Evolutionary conservation across 92 coral and sea anemone genomes (phyloP).

Genomic region (Porites evermanni): DNA sequence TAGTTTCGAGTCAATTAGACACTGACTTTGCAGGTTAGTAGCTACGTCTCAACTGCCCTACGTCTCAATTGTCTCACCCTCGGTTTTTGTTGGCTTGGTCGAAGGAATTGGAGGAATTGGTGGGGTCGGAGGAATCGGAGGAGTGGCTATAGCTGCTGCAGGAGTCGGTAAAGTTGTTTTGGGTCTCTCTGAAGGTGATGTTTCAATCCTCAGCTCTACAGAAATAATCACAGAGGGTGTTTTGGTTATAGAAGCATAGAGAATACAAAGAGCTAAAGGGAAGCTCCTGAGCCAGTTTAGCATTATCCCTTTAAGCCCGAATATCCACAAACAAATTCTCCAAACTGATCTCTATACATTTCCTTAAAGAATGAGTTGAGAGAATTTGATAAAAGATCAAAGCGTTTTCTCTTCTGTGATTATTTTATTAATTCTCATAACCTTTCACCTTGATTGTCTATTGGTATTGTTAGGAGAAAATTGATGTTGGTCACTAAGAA

Average conservation of each 20-base stretch:
- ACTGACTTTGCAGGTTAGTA: not conserved
- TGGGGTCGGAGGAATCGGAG: slow-evolving; percentile 13
- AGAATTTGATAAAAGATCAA: too few species aligned
- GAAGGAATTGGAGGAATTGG: slow-evolving; percentile 8
- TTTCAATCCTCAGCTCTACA: not conserved
- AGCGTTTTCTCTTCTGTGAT: too few species aligned
- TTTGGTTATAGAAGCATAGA: not conserved
- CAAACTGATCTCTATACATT: too few species aligned
- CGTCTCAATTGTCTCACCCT: not conserved
- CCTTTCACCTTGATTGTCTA: too few species aligned
- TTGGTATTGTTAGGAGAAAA: too few species aligned
- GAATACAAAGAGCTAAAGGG: too few species aligned
- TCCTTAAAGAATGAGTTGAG: too few species aligned
- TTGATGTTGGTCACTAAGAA: too few species aligned
- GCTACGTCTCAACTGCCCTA: not conserved
- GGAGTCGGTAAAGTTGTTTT: too few species aligned
- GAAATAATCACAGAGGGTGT: not conserved
- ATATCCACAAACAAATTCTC: too few species aligned
- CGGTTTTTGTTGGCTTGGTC: not conserved
- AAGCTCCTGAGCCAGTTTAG: not conserved
- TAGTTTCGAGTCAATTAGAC: slow-evolving; percentile 10
- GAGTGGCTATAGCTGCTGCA: not conserved
- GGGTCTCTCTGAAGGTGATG: not conserved
- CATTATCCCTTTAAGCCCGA: not conserved
- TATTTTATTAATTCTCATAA: too few species aligned